phyloP scores from a whole-genome alignment of 1,140 invertebrate species.

The Zaprionus lachaisei region DNA sequence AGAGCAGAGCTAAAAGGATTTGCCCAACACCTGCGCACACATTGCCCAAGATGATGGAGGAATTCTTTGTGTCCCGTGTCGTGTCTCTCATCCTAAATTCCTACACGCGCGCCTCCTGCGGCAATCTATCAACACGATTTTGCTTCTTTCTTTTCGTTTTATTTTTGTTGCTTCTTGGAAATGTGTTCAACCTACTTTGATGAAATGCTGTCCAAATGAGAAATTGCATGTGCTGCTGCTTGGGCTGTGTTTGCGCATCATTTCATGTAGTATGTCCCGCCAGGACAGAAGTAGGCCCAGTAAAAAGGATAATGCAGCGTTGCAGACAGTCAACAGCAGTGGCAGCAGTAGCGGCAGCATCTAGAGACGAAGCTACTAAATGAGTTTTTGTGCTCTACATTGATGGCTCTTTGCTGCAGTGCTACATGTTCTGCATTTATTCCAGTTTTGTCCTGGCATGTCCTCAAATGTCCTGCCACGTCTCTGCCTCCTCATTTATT shows the following conservation, averaged over 20 bases:
- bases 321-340: conserved; percentile 48
- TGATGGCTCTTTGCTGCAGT: conserved; percentile 2
- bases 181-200: conserved; percentile 61
- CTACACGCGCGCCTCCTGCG: conserved; percentile 17
- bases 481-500: conserved; percentile 31
- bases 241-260: conserved; percentile 47
- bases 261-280: conserved; percentile 39
- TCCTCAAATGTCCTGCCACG: conserved; percentile 15
- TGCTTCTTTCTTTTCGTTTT: neutral
- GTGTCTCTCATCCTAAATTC: neutral
- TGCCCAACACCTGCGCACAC: conserved; percentile 56
- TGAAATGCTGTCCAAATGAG: conserved; percentile 54
- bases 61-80: neutral
- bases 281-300: conserved; percentile 33
- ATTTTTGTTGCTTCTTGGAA: conserved; percentile 17
- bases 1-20: conserved; percentile 56
- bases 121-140: conserved; percentile 42
- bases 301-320: conserved; percentile 55
- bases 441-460: conserved; percentile 3
- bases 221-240: conserved; percentile 50
- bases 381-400: conserved; percentile 59
- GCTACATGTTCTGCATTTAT: conserved; percentile 35
- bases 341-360: conserved; percentile 9
- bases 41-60: conserved; percentile 8
- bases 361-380: conserved; percentile 40